These are phyloP conservation scores for Lutjanus argentimaculatus DNA, from an alignment of 2,797 vertebrate genomes.

Conservation along the genomic window DNA sequence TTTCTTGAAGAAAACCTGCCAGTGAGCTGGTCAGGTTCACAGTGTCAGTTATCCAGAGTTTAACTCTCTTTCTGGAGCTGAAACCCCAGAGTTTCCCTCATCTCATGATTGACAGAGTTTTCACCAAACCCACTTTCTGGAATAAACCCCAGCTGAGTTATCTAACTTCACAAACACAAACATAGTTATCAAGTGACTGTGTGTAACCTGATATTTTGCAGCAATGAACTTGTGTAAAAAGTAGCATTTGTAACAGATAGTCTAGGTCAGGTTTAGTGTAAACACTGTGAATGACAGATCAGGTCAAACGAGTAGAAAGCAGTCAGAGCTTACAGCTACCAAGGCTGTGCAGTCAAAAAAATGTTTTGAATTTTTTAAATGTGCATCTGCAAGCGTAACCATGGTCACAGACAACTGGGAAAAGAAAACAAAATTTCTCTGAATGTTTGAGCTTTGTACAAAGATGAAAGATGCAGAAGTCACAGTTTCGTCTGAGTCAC, in stretches of 20 bases:
- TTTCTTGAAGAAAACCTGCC: too few species aligned
- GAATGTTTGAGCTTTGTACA: neutral
- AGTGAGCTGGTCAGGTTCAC: too few species aligned
- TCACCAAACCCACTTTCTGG: too few species aligned
- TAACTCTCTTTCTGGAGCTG: too few species aligned
- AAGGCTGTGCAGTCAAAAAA: neutral
- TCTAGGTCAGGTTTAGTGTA: neutral
- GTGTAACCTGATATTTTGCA: neutral
- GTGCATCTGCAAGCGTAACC: too few species aligned
- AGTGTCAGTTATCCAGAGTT: too few species aligned
- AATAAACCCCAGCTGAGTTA: neutral
- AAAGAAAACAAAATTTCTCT: neutral
- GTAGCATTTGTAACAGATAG: neutral
- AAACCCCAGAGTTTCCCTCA: too few species aligned
- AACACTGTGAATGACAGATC: neutral
- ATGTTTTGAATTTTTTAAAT: neutral
- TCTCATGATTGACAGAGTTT: too few species aligned
- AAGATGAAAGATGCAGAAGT: neutral
- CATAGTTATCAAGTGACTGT: neutral
- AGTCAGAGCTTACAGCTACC: neutral
- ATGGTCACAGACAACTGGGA: neutral
- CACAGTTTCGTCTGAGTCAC: too few species aligned
- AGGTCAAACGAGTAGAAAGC: neutral
- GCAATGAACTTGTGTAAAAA: neutral
- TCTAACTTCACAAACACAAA: constrained; percentile 9